Evolutionary conservation across 1,140 invertebrate species (phyloP).

Genomic region (Trissolcus basalis): DNA sequence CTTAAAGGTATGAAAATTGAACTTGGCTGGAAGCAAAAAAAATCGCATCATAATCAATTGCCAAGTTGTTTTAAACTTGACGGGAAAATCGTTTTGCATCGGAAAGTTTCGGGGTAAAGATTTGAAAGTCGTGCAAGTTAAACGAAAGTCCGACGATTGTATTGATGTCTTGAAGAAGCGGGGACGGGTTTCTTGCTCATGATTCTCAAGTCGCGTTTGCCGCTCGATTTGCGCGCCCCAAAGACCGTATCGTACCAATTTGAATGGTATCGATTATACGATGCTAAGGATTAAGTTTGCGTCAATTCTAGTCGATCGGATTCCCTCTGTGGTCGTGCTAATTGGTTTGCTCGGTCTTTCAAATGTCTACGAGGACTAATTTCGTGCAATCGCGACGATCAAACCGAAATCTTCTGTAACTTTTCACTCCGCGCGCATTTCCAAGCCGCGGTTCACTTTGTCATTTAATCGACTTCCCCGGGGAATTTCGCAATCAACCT

Average conservation of each 20-base stretch:
- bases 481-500: slow-evolving; percentile 11
- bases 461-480: slow-evolving; percentile 46
- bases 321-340: slow-evolving; percentile 47
- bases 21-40: no score
- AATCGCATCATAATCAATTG: slow-evolving; percentile 9
- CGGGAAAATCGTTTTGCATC: slow-evolving; percentile 35
- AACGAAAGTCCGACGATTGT: slow-evolving; percentile 52
- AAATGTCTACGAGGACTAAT: slow-evolving; percentile 55
- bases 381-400: slow-evolving; percentile 47
- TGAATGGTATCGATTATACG: slow-evolving; percentile 61
- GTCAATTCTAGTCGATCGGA: slow-evolving; percentile 48
- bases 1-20: no score
- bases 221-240: slow-evolving; percentile 58
- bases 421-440: slow-evolving; percentile 42
- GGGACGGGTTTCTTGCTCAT: slow-evolving; percentile 37
- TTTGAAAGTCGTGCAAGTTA: slow-evolving; percentile 48
- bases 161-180: slow-evolving; percentile 48
- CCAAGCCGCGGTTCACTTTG: slow-evolving; percentile 44
- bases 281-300: slow-evolving; percentile 57
- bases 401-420: slow-evolving; percentile 50
- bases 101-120: slow-evolving; percentile 29
- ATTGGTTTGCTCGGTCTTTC: slow-evolving; percentile 51
- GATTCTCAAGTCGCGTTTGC: slow-evolving; percentile 54
- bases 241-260: slow-evolving; percentile 60
- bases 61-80: slow-evolving; percentile 7